Base-by-base conservation (phyloP, 2,797 vertebrate species). In the Molothrus aeneus region DNA sequence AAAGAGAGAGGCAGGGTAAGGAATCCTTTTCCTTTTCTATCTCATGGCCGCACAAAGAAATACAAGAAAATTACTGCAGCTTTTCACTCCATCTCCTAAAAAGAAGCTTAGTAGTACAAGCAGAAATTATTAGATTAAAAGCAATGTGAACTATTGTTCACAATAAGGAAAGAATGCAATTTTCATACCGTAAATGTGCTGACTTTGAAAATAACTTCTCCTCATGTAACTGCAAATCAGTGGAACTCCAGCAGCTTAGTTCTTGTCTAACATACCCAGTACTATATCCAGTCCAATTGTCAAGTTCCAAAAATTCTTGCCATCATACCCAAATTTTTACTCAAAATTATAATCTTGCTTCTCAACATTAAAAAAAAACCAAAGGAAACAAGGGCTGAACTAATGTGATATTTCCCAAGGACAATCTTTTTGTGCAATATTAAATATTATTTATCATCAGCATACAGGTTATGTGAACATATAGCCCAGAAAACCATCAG, bases 391-490 rank as follows among this genome's bases (percentile, higher is more conserved):
- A 43, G 1, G 31, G 21, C 20, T 69, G 50, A 82, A 65, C 9
- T 43, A 29, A 34, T 4, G 6, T 53, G n/a, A 6, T 63, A 24
- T 85, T 64, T 86, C 20, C 50, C 51, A 81, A 48, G 3, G 32
- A 48, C 61, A 65, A 26, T 34, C 3, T 36, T 92, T 80, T 38
- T 2, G 7, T 20, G 26, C 19, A 43, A 22, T 48, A 21, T 9
- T 32, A 36, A 43, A 22, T 48, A 21, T 9, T 32, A 36, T 66
- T 57, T 75, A 40, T 22, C 25, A 40, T 17, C 24, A 29, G 15
- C 34, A 13, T 19, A 24, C 13, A 19, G 7, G 34, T 50, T 92
- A 60, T 1, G 2, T 3, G 25, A 79, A 25, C 2, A 0, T 10
- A 31, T 1, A 26, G 17, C 9, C 42, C 60, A 34, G 34, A 31